These are phyloP conservation scores for Sminthurides aquaticus DNA, from an alignment of 2,888 invertebrate species.

Conservation along the genomic window DNA sequence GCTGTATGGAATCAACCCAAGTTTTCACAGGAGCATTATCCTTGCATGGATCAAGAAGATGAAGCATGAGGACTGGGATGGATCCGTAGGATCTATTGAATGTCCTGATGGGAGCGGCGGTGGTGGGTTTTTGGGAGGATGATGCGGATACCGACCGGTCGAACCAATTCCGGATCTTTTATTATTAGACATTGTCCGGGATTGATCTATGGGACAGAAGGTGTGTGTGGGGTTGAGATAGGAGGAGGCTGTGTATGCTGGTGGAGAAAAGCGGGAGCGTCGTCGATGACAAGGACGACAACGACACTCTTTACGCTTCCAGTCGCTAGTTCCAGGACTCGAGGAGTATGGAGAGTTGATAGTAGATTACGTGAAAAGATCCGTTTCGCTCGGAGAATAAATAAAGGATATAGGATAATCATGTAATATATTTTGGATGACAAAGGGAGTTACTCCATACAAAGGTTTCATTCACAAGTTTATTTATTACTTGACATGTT, in stretches of 20 bases:
- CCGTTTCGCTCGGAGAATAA: slow-evolving; percentile 7
- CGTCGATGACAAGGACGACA: neutral
- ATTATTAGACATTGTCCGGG: neutral
- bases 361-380: neutral
- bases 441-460: slow-evolving; percentile 14
- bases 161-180: neutral
- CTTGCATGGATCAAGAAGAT: too few relatives aligned
- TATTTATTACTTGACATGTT: slow-evolving; percentile 17
- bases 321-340: too few relatives aligned
- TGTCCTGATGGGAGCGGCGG: too few relatives aligned
- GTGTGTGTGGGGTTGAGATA: neutral
- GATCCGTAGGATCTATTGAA: too few relatives aligned
- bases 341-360: too few relatives aligned
- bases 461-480: slow-evolving; percentile 18
- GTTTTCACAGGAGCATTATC: too few relatives aligned
- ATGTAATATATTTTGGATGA: slow-evolving; percentile 15
- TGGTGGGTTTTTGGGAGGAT: too few relatives aligned
- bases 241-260: neutral
- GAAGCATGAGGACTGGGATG: too few relatives aligned
- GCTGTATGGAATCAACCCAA: too few relatives aligned
- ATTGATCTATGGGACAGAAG: neutral
- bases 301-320: too few relatives aligned
- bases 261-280: neutral
- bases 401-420: slow-evolving; percentile 12
- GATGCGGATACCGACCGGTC: too few relatives aligned